phyloP scores from a whole-genome alignment of 2,797 vertebrate species.

The Columba guinea region DNA sequence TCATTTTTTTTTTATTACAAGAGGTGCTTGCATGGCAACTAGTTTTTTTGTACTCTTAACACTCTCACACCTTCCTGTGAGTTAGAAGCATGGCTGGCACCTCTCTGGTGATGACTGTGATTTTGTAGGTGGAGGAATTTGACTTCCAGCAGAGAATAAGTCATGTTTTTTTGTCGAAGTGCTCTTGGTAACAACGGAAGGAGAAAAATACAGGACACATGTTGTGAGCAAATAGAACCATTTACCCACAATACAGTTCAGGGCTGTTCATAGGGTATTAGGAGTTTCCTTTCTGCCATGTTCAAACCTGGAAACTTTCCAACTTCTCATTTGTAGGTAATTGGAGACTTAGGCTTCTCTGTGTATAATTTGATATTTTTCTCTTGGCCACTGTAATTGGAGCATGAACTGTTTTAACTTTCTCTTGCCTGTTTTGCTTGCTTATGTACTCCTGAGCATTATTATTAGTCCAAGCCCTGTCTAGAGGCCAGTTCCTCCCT shows the following conservation, averaged over 20 bases:
- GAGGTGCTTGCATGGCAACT: not conserved
- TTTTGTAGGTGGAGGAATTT: not conserved
- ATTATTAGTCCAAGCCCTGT: not conserved
- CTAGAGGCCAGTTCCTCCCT: not conserved
- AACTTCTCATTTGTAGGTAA: conserved; percentile 35
- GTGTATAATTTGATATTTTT: not conserved
- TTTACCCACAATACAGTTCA: not conserved
- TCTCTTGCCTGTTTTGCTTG: conserved; percentile 7
- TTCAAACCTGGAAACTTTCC: conserved; percentile 23
- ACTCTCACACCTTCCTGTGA: not conserved
- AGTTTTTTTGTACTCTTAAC: not conserved
- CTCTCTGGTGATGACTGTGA: not conserved
- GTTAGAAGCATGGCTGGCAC: not conserved
- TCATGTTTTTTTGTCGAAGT: not conserved
- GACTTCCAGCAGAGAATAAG: not conserved
- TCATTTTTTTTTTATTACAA: not conserved
- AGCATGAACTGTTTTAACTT: not conserved
- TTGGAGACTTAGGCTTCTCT: not conserved
- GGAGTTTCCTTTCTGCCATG: not conserved
- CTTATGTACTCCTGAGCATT: not conserved
- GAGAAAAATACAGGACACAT: not conserved
- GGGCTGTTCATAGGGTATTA: not conserved
- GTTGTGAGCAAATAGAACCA: not conserved
- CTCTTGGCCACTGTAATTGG: not conserved
- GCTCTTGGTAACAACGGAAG: not conserved